phyloP scores from a whole-genome alignment of 2,888 invertebrate genomes.

The Conistra vaccinii region DNA sequence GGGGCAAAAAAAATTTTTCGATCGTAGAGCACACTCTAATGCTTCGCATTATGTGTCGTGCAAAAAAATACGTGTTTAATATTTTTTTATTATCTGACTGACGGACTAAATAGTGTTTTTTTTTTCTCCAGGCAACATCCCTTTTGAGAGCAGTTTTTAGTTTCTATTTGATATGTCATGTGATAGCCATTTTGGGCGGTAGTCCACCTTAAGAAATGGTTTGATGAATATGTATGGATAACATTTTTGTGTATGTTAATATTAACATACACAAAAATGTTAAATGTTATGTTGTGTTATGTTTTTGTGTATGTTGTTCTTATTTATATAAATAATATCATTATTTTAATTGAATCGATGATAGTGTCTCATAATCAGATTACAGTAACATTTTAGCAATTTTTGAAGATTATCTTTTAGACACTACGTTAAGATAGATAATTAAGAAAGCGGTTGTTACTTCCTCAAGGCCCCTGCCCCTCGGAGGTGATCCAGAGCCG shows the following conservation, averaged over 20 bases:
- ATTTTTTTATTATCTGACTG: too few species aligned
- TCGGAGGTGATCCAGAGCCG: constrained; percentile 92
- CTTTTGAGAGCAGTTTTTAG: background rate
- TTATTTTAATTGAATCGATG: background rate
- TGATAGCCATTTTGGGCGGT: background rate
- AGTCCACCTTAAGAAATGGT: background rate
- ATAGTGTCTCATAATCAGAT: background rate
- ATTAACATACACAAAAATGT: too few species aligned
- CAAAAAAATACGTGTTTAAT: too few species aligned
- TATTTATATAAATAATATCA: too few species aligned
- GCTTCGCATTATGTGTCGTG: too few species aligned
- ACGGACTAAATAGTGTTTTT: too few species aligned
- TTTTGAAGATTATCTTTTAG: background rate
- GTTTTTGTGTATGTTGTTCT: too few species aligned
- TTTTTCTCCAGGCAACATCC: too few species aligned
- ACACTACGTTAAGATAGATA: background rate
- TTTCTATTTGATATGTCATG: background rate
- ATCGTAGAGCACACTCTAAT: too few species aligned
- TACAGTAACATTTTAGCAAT: background rate
- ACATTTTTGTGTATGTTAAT: too few species aligned
- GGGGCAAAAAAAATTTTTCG: too few species aligned
- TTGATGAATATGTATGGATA: background rate
- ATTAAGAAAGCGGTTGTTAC: background rate
- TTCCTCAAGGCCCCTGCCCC: constrained; percentile 92
- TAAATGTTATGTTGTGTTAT: too few species aligned